Conservation (phyloP, 2,888 invertebrate genomes). For the Conistra vaccinii region DNA sequence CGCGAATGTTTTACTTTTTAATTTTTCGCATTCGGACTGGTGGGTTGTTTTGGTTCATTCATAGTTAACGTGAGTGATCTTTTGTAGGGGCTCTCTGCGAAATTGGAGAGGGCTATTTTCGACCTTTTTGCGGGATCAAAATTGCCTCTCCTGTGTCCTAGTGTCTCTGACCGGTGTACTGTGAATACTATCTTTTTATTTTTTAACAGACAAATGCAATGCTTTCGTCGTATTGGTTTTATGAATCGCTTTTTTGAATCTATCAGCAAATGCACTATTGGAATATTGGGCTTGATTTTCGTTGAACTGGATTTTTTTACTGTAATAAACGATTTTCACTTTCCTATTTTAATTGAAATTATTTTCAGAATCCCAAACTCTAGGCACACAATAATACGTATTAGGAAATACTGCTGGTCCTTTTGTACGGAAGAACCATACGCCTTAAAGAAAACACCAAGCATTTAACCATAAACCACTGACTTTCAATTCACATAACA, state of each 20-base stretch:
- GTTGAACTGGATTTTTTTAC: neutral
- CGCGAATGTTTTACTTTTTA: conserved; percentile 85
- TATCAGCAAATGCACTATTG: neutral
- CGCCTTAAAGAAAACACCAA: neutral
- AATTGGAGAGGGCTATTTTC: conserved; percentile 87
- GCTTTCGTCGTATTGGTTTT: conserved; percentile 23
- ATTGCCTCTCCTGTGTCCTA: conserved; percentile 77
- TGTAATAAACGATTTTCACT: neutral
- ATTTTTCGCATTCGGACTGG: conserved; percentile 84
- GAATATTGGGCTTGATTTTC: neutral
- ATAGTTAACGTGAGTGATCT: conserved; percentile 90
- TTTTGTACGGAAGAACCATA: neutral
- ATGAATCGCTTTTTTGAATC: neutral
- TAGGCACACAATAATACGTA: neutral
- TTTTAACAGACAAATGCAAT: conserved; percentile 9
- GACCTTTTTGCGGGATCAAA: conserved; percentile 86
- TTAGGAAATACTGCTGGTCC: neutral
- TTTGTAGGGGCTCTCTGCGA: conserved; percentile 89
- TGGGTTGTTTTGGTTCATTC: conserved; percentile 87
- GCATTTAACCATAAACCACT: neutral
- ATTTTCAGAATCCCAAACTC: neutral
- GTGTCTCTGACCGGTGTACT: conserved; percentile 72
- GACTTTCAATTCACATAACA: conserved; percentile 36
- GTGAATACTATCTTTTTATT: conserved; percentile 59
- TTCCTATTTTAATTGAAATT: neutral